Percentiles rank a stretch among this genome's conserved stretches.
phyloP scores from a whole-genome alignment of 2,113 vertebrate genomes.

The Dolichallabes microphthalmus region DNA sequence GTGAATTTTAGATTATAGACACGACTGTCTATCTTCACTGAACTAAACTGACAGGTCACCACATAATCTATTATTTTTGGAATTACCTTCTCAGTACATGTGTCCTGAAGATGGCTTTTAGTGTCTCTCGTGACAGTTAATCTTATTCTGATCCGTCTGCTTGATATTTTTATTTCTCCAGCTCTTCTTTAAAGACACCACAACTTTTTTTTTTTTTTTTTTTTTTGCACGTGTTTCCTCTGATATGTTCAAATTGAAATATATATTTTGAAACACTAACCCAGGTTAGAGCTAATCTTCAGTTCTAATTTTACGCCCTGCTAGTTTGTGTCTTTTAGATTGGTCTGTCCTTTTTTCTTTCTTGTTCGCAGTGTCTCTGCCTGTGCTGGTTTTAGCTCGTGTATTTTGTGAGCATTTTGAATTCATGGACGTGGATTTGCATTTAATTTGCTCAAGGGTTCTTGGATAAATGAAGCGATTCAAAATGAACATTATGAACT shows the following conservation, averaged over 20 bases:
- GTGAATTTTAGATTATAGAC: not conserved
- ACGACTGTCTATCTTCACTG: not conserved
- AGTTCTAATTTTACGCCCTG: not conserved
- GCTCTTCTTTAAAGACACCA: not conserved
- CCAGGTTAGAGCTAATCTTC: not conserved
- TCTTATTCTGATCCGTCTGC: not conserved
- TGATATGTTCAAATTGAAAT: not conserved
- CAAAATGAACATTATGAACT: not conserved
- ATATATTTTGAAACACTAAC: not conserved
- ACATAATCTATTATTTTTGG: not conserved
- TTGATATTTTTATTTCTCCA: not conserved
- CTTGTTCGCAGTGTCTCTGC: not conserved
- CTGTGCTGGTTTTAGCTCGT: not conserved
- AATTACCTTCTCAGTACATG: too few relatives aligned
- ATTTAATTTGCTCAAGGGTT: too few relatives aligned
- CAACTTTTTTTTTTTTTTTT: not conserved
- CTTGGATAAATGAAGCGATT: too few relatives aligned
- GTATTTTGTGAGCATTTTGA: not conserved
- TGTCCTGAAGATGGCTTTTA: not conserved
- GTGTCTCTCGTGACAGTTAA: not conserved
- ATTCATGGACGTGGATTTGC: not conserved
- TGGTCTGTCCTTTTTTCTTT: not conserved
- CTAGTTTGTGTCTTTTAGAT: not conserved
- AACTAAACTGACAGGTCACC: not conserved
- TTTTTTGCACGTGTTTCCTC: not conserved